Percentiles rank a stretch among this genome's conserved stretches.
Evolutionary conservation across 1,140 invertebrate genomes (phyloP).

Genomic region (Aplysia californica): DNA sequence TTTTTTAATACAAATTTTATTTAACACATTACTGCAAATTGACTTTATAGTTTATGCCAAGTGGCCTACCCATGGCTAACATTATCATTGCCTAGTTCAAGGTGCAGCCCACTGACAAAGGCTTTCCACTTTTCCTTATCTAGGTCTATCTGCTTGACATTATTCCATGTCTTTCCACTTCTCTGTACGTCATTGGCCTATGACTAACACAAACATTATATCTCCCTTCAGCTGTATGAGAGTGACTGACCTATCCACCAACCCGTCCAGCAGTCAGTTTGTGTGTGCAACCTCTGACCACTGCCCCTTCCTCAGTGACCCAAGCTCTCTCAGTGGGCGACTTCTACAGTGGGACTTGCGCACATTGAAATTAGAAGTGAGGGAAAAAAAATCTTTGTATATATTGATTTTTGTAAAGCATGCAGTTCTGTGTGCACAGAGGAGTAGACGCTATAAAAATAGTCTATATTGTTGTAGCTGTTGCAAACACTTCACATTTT

Average conservation of each 20-base stretch:
- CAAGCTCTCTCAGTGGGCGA: conserved; percentile 65
- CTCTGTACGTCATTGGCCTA: too few species aligned
- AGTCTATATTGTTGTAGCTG: not conserved
- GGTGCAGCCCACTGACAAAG: too few species aligned
- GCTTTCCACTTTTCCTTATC: too few species aligned
- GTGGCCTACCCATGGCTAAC: too few species aligned
- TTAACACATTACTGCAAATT: too few species aligned
- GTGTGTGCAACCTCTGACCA: conserved; percentile 71
- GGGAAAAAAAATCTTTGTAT: conserved; percentile 5
- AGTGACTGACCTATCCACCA: conserved; percentile 72
- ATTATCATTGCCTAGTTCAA: too few species aligned
- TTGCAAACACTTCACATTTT: not conserved
- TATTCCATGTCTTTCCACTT: too few species aligned
- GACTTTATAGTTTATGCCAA: too few species aligned
- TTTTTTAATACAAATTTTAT: too few species aligned
- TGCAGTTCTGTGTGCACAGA: not conserved
- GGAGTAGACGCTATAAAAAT: too few species aligned
- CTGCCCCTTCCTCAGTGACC: conserved; percentile 20
- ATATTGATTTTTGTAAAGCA: not conserved
- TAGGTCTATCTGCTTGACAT: too few species aligned
- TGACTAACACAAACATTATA: too few species aligned
- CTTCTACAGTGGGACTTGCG: conserved; percentile 75
- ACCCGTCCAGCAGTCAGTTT: conserved; percentile 73
- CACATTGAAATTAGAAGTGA: conserved; percentile 73
- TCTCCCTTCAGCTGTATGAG: conserved; percentile 48